Evolutionary conservation across 2,888 invertebrate species (phyloP).

Genomic region (Lapara coniferarum): DNA sequence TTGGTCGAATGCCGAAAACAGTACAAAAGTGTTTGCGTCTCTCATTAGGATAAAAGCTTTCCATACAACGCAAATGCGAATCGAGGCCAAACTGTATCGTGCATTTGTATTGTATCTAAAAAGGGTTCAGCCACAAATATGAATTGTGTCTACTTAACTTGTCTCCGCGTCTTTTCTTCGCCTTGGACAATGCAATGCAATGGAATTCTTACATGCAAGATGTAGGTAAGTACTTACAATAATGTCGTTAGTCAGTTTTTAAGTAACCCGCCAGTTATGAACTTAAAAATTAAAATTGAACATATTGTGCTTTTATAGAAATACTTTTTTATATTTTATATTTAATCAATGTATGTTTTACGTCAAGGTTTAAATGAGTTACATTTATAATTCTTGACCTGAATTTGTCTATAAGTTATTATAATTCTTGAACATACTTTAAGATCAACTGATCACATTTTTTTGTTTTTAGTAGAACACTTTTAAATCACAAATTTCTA

Average conservation of each 20-base stretch:
- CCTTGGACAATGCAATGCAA: background rate
- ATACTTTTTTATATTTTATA: too few relatives aligned
- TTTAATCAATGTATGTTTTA: too few relatives aligned
- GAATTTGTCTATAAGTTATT: too few relatives aligned
- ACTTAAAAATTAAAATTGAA: too few relatives aligned
- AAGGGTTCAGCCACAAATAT: constrained; percentile 18
- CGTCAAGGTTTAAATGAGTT: too few relatives aligned
- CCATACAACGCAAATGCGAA: constrained; percentile 24
- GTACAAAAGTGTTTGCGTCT: constrained; percentile 34
- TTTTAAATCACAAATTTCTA: too few relatives aligned
- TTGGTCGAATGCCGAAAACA: constrained; percentile 18
- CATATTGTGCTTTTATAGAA: too few relatives aligned
- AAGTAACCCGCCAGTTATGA: too few relatives aligned
- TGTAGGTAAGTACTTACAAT: background rate
- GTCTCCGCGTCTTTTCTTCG: constrained; percentile 2
- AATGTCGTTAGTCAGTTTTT: background rate
- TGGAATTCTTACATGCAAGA: background rate
- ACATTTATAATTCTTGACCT: too few relatives aligned
- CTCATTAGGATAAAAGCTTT: constrained; percentile 35
- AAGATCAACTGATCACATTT: too few relatives aligned
- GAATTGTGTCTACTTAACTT: constrained; percentile 16
- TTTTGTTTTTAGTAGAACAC: too few relatives aligned
- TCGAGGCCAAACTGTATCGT: constrained; percentile 21
- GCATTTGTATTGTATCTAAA: constrained; percentile 13
- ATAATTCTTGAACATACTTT: too few relatives aligned